Evolutionary conservation across 2,888 invertebrate species (phyloP).

Genomic region (Choreutis nemorana): DNA sequence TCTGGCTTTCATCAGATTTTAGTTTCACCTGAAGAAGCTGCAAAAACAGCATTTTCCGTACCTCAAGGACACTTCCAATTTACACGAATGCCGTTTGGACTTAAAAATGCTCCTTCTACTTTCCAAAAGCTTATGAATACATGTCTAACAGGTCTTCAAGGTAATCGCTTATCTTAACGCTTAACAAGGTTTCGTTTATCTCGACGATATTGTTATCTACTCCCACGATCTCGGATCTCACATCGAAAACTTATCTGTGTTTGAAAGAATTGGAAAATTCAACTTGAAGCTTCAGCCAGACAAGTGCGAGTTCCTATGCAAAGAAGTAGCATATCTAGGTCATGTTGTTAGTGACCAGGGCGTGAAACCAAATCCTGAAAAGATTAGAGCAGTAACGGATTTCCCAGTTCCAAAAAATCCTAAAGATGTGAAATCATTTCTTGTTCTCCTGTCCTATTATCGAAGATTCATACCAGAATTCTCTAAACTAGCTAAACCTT

Average conservation of each 20-base stretch:
- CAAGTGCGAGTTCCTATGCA: conserved; percentile 24
- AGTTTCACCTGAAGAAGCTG: conserved; percentile 1
- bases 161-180: too few relatives aligned
- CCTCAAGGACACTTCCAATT: conserved; percentile 20
- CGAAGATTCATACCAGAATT: conserved; percentile 19
- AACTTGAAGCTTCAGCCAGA: conserved; percentile 22
- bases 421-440: conserved; percentile 22
- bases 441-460: conserved; percentile 22
- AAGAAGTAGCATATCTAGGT: conserved; percentile 28
- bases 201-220: conserved; percentile 20
- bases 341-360: conserved; percentile 26
- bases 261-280: conserved; percentile 15
- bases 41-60: conserved; percentile 2
- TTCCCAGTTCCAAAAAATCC: conserved; percentile 19
- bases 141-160: conserved; percentile 14
- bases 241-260: conserved; percentile 18
- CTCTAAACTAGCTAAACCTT: conserved; percentile 18
- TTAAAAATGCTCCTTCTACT: conserved; percentile 20
- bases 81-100: conserved; percentile 21
- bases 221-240: conserved; percentile 20
- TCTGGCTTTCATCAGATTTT: conserved; percentile 13
- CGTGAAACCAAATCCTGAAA: conserved; percentile 25
- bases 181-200: conserved; percentile 16
- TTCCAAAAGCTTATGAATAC: conserved; percentile 25
- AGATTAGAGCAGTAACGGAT: conserved; percentile 15